These are phyloP conservation scores for Gymnocypris eckloni DNA, from an alignment of 2,797 vertebrate species.

Conservation along the genomic window DNA sequence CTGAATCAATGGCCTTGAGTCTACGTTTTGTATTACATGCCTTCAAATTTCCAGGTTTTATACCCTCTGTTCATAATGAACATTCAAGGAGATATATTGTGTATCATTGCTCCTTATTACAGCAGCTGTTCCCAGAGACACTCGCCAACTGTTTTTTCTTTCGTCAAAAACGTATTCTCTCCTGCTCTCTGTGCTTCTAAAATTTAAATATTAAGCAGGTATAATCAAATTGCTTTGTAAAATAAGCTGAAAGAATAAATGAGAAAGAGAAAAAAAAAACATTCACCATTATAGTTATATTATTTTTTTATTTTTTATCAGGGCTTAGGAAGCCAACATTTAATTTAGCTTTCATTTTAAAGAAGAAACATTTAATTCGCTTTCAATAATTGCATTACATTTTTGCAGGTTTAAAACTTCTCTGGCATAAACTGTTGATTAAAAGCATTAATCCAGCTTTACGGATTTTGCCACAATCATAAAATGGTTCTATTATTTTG, in stretches of 20 bases:
- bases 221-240: slow-evolving; percentile 64
- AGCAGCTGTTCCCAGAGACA: slow-evolving; percentile 19
- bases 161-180: slow-evolving; percentile 15
- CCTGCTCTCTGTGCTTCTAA: slow-evolving; percentile 23
- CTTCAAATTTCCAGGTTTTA: slow-evolving; percentile 5
- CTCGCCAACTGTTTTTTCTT: slow-evolving; percentile 19
- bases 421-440: slow-evolving; percentile 67
- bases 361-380: too few relatives aligned
- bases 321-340: slow-evolving; percentile 52
- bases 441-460: slow-evolving; percentile 63
- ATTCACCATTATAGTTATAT: slow-evolving; percentile 61
- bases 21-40: neutral
- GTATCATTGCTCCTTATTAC: slow-evolving; percentile 20
- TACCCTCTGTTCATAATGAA: slow-evolving; percentile 6
- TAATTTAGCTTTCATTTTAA: too few relatives aligned
- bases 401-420: slow-evolving; percentile 67
- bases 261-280: slow-evolving; percentile 53
- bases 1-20: neutral
- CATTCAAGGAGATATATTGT: slow-evolving; percentile 5
- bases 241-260: slow-evolving; percentile 34
- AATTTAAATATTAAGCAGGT: slow-evolving; percentile 66
- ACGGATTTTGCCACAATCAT: slow-evolving; percentile 63
- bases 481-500: slow-evolving; percentile 64
- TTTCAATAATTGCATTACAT: slow-evolving; percentile 72
- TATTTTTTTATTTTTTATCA: slow-evolving; percentile 43